Conservation (phyloP, 2,888 invertebrate species). For the Cheilosia variabilis region DNA sequence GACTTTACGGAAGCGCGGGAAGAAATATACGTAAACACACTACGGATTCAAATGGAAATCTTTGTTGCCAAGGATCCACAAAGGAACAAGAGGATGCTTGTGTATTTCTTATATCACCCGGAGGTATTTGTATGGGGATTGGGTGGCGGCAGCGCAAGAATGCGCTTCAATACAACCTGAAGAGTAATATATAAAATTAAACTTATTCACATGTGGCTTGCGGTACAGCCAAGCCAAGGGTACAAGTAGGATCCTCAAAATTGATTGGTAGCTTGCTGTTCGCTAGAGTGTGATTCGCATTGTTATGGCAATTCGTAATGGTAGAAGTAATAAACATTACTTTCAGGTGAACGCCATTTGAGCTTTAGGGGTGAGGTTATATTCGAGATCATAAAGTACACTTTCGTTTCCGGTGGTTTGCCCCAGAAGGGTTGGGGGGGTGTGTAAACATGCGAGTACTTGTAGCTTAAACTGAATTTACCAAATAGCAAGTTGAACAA, state of each 20-base stretch:
- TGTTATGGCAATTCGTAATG: conserved; percentile 32
- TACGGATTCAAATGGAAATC: conserved; percentile 8
- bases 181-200: conserved; percentile 23
- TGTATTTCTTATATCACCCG: conserved; percentile 2
- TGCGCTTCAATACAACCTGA: conserved; percentile 14
- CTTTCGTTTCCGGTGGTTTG: neutral
- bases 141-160: neutral
- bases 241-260: conserved; percentile 1
- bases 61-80: conserved; percentile 7
- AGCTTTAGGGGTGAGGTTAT: neutral
- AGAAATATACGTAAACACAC: neutral
- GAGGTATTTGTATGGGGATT: neutral
- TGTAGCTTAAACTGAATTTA: neutral
- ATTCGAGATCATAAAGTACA: neutral
- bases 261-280: conserved; percentile 39
- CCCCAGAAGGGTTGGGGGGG: too few species aligned
- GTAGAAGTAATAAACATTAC: neutral
- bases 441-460: neutral
- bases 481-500: too few species aligned
- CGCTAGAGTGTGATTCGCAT: conserved; percentile 8
- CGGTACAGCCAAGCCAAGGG: neutral
- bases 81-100: neutral
- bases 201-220: conserved; percentile 12
- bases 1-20: neutral
- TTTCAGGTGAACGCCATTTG: neutral